phyloP scores from a whole-genome alignment of 2,113 vertebrate species.

The Chamaetylas fuelleborni region DNA sequence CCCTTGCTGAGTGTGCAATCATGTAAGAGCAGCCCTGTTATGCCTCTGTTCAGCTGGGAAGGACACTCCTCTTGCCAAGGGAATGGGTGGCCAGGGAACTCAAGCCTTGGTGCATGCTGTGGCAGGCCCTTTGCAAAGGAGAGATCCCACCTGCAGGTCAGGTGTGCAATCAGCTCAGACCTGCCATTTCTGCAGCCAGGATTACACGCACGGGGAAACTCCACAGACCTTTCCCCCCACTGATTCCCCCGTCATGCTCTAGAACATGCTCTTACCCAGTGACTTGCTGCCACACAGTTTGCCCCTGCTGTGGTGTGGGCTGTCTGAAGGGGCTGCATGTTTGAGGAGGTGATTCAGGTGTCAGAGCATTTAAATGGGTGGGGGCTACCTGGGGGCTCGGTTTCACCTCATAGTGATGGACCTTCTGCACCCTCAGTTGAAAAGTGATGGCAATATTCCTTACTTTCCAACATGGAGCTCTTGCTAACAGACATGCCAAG shows the following conservation, averaged over 20 bases:
- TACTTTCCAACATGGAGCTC: background rate
- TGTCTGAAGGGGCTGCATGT: background rate
- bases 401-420: background rate
- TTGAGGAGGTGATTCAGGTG: background rate
- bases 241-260: background rate
- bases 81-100: background rate
- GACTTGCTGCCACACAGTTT: background rate
- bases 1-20: background rate
- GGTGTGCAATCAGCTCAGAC: background rate
- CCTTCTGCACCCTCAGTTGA: background rate
- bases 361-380: background rate
- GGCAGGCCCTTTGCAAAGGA: background rate
- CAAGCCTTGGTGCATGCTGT: background rate
- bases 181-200: background rate
- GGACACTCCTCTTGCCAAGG: background rate
- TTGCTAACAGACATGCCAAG: background rate
- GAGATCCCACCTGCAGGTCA: background rate
- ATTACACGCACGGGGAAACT: background rate
- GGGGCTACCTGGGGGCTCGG: accelerated
- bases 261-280: background rate
- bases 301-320: background rate
- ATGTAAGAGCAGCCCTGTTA: too few species aligned
- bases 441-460: background rate
- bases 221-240: background rate
- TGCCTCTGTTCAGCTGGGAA: background rate